Conservation (phyloP, 2,888 invertebrate species). For the Melinaea marsaeus region DNA sequence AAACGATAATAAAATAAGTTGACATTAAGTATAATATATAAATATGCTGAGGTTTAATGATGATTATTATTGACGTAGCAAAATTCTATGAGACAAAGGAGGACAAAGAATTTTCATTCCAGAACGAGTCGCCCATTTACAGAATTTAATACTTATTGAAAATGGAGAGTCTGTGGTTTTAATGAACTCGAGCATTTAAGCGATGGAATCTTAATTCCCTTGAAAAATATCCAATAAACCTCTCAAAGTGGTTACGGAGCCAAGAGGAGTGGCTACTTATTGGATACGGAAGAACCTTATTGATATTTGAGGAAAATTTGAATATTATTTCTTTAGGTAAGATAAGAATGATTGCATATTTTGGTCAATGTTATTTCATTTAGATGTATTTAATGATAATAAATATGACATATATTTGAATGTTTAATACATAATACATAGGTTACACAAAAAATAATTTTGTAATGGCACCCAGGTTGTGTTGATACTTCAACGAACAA, state of each 20-base stretch:
- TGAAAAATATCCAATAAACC: slow-evolving; percentile 72
- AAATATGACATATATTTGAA: too few relatives aligned
- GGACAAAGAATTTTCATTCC: slow-evolving; percentile 73
- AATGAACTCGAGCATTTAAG: slow-evolving; percentile 63
- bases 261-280: too few relatives aligned
- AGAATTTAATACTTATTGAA: slow-evolving; percentile 75
- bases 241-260: too few relatives aligned
- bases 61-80: too few relatives aligned
- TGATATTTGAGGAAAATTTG: too few relatives aligned
- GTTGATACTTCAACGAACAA: slow-evolving; percentile 78
- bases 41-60: too few relatives aligned
- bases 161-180: slow-evolving; percentile 61
- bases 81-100: slow-evolving; percentile 71
- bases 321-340: too few relatives aligned
- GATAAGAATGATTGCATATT: neutral
- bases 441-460: slow-evolving; percentile 83
- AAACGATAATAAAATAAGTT: too few relatives aligned
- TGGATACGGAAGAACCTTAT: slow-evolving; percentile 12
- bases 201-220: slow-evolving; percentile 67
- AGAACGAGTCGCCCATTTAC: slow-evolving; percentile 40
- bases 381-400: too few relatives aligned
- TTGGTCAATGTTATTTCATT: neutral
- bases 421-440: slow-evolving; percentile 86
- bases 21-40: too few relatives aligned
- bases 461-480: slow-evolving; percentile 82